Evolutionary conservation across 1,140 invertebrate genomes (phyloP), one percentile per base, ranked within the genome.

Genomic region (Chionoecetes opilio): DNA sequence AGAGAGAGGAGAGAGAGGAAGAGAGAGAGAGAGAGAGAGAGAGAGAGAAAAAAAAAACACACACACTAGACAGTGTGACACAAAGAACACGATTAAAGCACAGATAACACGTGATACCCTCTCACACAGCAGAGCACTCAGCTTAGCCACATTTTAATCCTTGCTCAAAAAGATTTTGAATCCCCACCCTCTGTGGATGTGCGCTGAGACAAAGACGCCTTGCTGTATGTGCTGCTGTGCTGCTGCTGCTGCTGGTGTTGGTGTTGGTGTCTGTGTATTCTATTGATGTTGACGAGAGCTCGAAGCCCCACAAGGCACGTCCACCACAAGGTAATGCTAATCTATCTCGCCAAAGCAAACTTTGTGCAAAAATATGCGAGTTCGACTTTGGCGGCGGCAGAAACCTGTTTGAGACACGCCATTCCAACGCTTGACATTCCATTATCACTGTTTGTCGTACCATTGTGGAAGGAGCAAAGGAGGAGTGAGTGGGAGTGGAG

Each of bases 401-500:
- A 75, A 75, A n/a, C 63, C 63, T 75, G 63, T 75, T 75, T 75
- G 63, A n/a, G 63, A 21, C 21, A 26, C 63, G 21, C 63, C 63
- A 75, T 75, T 75, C 63, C 63, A 75, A 21, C 63, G n/a, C 63
- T 75, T 75, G 63, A 75, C 63, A 75, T 75, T 75, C 63, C 63
- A 75, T 75, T 75, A 75, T 26, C 63, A 75, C 63, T 75, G n/a
- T 75, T 75, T 75, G 63, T n/a, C 63, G 63, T 75, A 75, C 63
- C 63, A 75, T 75, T 75, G 63, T 75, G 21, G n/a, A n/a, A 11
- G n/a, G 63, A 75, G 21, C 21, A 26, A n/a, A 75, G 63, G 63
- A 75, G 63, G 63, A 21, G 63, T 1, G 63, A n/a, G 63, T 17
- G 63, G 63, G 63, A 26, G 26, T 2, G 21, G 63, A 75, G 63